Evolutionary conservation across 2,797 vertebrate genomes (phyloP).

Genomic region (Glyptemys insculpta): DNA sequence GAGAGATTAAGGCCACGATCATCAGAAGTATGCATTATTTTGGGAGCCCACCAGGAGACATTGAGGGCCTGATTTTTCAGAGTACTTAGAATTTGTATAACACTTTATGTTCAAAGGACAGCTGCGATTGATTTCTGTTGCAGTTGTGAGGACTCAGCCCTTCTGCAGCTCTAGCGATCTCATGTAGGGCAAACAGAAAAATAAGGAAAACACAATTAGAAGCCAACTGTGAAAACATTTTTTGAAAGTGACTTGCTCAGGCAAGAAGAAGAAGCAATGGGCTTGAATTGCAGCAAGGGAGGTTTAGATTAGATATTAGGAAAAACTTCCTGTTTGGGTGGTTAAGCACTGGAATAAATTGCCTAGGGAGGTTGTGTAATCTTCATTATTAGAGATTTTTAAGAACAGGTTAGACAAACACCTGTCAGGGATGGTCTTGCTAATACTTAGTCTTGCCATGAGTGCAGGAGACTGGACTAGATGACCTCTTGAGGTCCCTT

Average conservation of each 20-base stretch:
- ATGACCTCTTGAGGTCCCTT: no score
- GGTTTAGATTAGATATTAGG: no score
- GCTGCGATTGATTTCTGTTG: neutral
- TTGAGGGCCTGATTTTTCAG: neutral
- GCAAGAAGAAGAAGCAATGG: no score
- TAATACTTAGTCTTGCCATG: no score
- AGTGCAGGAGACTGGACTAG: no score
- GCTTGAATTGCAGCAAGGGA: no score
- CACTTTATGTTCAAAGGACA: neutral
- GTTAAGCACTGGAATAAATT: no score
- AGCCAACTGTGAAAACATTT: neutral
- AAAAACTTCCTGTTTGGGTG: no score
- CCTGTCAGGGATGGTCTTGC: no score
- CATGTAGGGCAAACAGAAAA: neutral
- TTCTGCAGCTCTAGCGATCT: neutral
- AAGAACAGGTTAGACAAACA: no score
- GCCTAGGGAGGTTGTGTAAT: no score
- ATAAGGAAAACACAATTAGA: neutral
- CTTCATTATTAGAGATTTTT: no score
- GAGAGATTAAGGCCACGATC: neutral
- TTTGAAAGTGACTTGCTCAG: neutral
- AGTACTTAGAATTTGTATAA: neutral
- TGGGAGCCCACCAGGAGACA: neutral
- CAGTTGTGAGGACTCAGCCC: rapidly evolving
- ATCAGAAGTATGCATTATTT: neutral